Percentiles rank a stretch among this genome's conserved stretches.
phyloP scores from a whole-genome alignment of 2,888 invertebrate genomes.

The Anticlea derivata region DNA sequence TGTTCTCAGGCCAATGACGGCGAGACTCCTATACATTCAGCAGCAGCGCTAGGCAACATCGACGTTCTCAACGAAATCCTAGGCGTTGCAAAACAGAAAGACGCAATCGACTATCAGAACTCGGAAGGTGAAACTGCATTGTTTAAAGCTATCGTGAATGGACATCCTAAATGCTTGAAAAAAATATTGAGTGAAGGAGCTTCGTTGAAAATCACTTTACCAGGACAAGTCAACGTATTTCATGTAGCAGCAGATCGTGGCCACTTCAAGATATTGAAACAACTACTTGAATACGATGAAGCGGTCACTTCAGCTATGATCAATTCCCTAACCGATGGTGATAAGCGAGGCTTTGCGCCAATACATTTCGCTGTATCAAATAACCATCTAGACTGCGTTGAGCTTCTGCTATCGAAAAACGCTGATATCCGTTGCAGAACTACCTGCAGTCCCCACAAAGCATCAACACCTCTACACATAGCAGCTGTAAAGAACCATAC shows the following conservation, averaged over 20 bases:
- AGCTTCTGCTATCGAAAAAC: constrained; percentile 67
- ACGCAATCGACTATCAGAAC: constrained; percentile 74
- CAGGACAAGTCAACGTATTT: constrained; percentile 80
- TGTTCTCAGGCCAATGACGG: constrained; percentile 70
- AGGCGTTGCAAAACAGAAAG: constrained; percentile 71
- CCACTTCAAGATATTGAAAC: constrained; percentile 77
- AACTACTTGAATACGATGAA: constrained; percentile 74
- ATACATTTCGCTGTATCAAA: constrained; percentile 82
- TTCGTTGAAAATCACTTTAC: constrained; percentile 65
- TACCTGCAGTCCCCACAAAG: constrained; percentile 64
- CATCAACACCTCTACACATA: constrained; percentile 75
- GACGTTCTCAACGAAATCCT: constrained; percentile 79
- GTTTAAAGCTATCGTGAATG: constrained; percentile 70
- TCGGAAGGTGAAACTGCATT: constrained; percentile 77
- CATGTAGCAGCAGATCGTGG: constrained; percentile 84
- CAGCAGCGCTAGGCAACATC: constrained; percentile 75
- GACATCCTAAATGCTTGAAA: constrained; percentile 68
- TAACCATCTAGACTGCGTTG: constrained; percentile 74
- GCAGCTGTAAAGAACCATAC: constrained; percentile 69
- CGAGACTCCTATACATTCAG: constrained; percentile 81
- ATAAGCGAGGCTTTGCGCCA: constrained; percentile 73
- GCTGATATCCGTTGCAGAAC: constrained; percentile 74
- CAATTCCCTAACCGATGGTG: constrained; percentile 61
- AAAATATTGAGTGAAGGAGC: constrained; percentile 75
- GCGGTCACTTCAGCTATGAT: constrained; percentile 55